These are phyloP conservation scores for Lamellibrachia luymesi DNA, from an alignment of 1,140 invertebrate genomes.

Conservation along the genomic window DNA sequence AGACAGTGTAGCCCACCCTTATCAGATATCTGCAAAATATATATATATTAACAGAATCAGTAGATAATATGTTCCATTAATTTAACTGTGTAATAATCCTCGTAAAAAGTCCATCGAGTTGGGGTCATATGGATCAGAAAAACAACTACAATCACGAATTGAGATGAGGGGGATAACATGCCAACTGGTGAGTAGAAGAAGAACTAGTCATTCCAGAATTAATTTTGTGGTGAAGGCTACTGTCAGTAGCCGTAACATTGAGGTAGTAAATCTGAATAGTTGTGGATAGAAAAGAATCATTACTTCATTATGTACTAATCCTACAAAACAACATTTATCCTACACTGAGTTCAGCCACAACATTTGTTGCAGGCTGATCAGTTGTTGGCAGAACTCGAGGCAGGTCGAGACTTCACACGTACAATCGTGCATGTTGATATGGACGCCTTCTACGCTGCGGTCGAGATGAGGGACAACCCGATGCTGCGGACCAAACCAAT, in stretches of 20 bases:
- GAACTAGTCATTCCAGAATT: too few relatives aligned
- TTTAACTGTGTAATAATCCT: not conserved
- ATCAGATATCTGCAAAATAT: not conserved
- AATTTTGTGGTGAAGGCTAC: too few relatives aligned
- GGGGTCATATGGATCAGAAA: too few relatives aligned
- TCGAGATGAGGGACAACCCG: slow-evolving; percentile 68
- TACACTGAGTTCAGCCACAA: not conserved
- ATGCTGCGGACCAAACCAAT: slow-evolving; percentile 64
- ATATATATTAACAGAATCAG: too few relatives aligned
- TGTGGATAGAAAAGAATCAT: not conserved
- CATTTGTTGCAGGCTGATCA: slow-evolving; percentile 52
- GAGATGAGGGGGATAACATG: too few relatives aligned
- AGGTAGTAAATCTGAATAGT: not conserved
- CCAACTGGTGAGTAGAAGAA: too few relatives aligned
- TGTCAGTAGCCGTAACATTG: too few relatives aligned
- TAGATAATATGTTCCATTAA: too few relatives aligned
- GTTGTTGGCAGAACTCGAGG: slow-evolving; percentile 51
- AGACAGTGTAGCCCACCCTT: not conserved
- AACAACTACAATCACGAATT: too few relatives aligned
- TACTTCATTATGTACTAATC: not conserved
- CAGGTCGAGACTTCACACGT: slow-evolving; percentile 56
- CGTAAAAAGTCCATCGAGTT: too few relatives aligned
- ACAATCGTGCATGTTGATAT: slow-evolving; percentile 69
- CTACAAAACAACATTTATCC: slow-evolving; percentile 10
- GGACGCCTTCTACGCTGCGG: slow-evolving; percentile 70